Evolutionary conservation across 2,113 vertebrate genomes (phyloP), one percentile per base, ranked within the genome.

Genomic region (Micronisus gabar): DNA sequence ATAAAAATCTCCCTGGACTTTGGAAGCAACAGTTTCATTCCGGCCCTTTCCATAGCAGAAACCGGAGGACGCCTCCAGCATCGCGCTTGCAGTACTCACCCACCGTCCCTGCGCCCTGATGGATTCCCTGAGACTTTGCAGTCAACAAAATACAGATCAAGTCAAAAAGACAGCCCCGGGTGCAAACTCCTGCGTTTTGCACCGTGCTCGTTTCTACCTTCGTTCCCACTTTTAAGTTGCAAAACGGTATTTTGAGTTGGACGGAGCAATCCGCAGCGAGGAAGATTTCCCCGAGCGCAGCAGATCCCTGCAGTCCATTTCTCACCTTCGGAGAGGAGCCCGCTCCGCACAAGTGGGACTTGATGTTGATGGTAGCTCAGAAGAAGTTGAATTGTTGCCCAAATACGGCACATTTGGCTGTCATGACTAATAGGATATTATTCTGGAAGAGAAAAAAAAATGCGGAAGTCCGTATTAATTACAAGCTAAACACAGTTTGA

Each of bases 391-490:
- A 43, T 78, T 1, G 0, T 65, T 82, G 86, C 79, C 88, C 50
- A 63, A 85, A 70, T 27, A 70, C 38, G 68, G 65, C 62, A 52
- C 19, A 4, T 76, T 94, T 91, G 81, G 74, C 88, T 86, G 74
- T 81, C 55, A 23, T 73, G 68, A 81, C 68, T 92, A 74, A 80
- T 43, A 40, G 81, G 85, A 81, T 90, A 58, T 88, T 90, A 81
- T 80, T 95, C 81, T 75, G 88, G 87, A 90, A 95, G 83, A 47
- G 62, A 5, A 8, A 96, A 6, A 6, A 6, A 59, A 84, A 96
- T 76, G 66, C 23, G 4, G 73, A 97, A 96, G 95, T 95, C 58
- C 68, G 4, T 89, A 40, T 96, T 83, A 38, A 88, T 91, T 84
- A 95, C 78, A 74, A 88, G 86, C 32, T 92, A 81, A 85, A 78